These are phyloP conservation scores for Mycalesis mineus DNA, from an alignment of 2,888 invertebrate species.

Conservation along the genomic window DNA sequence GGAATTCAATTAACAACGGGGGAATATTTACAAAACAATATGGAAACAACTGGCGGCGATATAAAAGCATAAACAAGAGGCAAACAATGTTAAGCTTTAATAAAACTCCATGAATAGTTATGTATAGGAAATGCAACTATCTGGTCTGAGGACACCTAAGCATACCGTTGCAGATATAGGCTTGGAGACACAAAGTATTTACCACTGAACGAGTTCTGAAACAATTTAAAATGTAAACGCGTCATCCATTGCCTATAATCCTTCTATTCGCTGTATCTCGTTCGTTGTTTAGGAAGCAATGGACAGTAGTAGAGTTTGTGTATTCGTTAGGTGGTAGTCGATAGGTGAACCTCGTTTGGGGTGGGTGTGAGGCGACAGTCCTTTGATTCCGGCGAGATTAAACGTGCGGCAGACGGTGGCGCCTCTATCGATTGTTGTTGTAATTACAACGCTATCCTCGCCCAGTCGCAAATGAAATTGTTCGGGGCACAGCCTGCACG, in stretches of 20 bases:
- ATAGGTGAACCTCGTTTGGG: conserved; percentile 50
- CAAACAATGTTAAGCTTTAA: conserved; percentile 63
- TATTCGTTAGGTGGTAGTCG: conserved; percentile 38
- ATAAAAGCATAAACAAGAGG: conserved; percentile 41
- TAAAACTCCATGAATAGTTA: conserved; percentile 65
- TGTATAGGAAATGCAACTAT: conserved; percentile 71
- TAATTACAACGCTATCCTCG: conserved; percentile 77
- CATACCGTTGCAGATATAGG: conserved; percentile 68
- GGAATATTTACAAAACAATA: conserved; percentile 40
- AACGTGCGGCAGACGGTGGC: conserved; percentile 79
- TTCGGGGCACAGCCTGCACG: conserved; percentile 73
- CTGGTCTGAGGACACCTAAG: conserved; percentile 65
- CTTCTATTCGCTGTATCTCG: background rate
- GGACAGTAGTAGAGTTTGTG: conserved; percentile 31
- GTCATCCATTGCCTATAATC: conserved; percentile 40
- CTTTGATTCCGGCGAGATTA: conserved; percentile 77
- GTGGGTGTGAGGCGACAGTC: conserved; percentile 73
- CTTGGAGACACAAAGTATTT: conserved; percentile 69
- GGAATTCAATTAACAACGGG: conserved; percentile 34
- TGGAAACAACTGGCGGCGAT: conserved; percentile 37
- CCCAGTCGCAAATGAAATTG: conserved; percentile 79
- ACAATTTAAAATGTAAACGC: conserved; percentile 37
- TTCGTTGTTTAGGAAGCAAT: conserved; percentile 35
- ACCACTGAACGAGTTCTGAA: conserved; percentile 47
- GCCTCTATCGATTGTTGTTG: conserved; percentile 79